phyloP scores from a whole-genome alignment of 2,113 vertebrate genomes.

The Agapornis roseicollis region DNA sequence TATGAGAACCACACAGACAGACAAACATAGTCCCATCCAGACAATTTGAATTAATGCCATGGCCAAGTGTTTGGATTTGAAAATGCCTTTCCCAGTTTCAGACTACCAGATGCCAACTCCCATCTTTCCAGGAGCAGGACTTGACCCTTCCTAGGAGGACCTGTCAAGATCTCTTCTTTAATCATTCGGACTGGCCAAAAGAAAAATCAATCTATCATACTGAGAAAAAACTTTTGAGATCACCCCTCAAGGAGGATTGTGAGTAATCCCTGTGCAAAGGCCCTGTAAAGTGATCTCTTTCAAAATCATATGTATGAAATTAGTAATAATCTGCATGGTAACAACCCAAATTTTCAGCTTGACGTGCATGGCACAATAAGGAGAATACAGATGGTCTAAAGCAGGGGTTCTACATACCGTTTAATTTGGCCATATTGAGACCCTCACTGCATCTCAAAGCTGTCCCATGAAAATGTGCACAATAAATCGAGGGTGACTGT shows the following conservation, averaged over 20 bases:
- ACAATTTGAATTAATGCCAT: conserved; percentile 38
- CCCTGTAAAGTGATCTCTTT: conserved; percentile 73
- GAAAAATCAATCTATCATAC: conserved; percentile 62
- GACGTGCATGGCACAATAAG: conserved; percentile 54
- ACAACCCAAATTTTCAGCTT: conserved; percentile 61
- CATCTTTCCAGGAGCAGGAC: conserved; percentile 26
- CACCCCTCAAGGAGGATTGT: conserved; percentile 66
- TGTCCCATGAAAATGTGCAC: not conserved
- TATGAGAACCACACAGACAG: not conserved
- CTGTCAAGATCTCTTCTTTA: conserved; percentile 46
- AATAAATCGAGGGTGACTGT: conserved; percentile 23
- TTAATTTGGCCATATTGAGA: not conserved
- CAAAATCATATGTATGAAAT: conserved; percentile 75
- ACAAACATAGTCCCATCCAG: not conserved
- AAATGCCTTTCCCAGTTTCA: conserved; percentile 26
- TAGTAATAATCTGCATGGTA: conserved; percentile 73
- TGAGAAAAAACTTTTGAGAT: conserved; percentile 64
- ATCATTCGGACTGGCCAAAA: conserved; percentile 39
- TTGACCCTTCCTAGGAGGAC: conserved; percentile 46
- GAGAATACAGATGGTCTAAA: conserved; percentile 44
- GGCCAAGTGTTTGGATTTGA: conserved; percentile 17
- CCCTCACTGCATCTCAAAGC: not conserved
- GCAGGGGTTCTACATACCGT: not conserved
- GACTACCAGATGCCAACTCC: conserved; percentile 47
- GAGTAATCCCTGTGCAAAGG: conserved; percentile 70